These are phyloP conservation scores for Pardosa pseudoannulata DNA, from an alignment of 2,888 invertebrate genomes.

Conservation along the genomic window DNA sequence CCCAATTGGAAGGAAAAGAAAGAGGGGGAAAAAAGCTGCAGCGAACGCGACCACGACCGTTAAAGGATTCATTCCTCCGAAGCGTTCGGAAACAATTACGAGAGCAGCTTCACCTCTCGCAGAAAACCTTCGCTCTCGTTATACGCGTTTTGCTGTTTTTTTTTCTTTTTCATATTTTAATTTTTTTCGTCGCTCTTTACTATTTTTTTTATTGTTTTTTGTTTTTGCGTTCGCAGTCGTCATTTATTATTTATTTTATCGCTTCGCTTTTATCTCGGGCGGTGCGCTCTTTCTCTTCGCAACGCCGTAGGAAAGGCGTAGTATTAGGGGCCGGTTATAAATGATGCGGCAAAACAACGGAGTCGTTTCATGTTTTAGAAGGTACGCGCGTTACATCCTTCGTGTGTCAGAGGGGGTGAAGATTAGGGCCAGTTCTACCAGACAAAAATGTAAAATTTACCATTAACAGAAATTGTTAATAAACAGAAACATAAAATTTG, in stretches of 20 bases:
- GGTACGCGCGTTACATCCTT: too few relatives aligned
- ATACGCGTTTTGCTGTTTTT: conserved; percentile 41
- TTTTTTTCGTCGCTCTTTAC: conserved; percentile 1
- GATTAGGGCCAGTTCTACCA: too few relatives aligned
- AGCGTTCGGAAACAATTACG: conserved; percentile 69
- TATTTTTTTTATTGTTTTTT: not conserved
- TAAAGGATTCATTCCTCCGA: conserved; percentile 48
- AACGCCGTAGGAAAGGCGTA: conserved; percentile 22
- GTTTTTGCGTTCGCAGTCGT: conserved; percentile 21
- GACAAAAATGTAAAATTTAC: too few relatives aligned
- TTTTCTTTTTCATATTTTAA: not conserved
- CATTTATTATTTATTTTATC: conserved; percentile 70
- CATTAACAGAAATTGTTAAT: too few relatives aligned
- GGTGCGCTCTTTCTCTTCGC: conserved; percentile 21
- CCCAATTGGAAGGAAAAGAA: conserved; percentile 18
- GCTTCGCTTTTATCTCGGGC: conserved; percentile 62
- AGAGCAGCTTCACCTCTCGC: conserved; percentile 31
- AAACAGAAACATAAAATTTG: too few relatives aligned
- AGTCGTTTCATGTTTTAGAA: too few relatives aligned
- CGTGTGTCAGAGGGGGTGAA: too few relatives aligned
- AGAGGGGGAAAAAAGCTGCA: not conserved
- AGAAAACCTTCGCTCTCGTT: conserved; percentile 56
- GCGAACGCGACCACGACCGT: conserved; percentile 25
- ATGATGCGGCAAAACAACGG: not conserved
- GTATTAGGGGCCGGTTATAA: conserved; percentile 21